phyloP scores from a whole-genome alignment of 2,888 invertebrate species.

The Pristionchus fissidentatus region DNA sequence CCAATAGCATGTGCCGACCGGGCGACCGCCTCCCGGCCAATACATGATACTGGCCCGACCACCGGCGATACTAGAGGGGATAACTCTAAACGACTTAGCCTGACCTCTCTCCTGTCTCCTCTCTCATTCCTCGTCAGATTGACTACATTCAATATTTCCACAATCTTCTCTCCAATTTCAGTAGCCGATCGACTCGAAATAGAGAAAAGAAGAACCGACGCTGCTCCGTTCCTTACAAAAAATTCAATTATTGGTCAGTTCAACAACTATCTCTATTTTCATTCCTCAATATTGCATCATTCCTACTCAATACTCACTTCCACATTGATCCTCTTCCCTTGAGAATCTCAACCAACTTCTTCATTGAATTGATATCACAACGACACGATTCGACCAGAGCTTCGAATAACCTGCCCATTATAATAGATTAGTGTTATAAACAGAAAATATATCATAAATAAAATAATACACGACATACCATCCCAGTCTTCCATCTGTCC shows the following conservation, averaged over 20 bases:
- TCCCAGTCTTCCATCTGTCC: neutral
- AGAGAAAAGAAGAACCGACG: neutral
- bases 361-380: neutral
- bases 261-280: neutral
- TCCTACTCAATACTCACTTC: neutral
- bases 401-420: slow-evolving; percentile 38
- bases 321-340: slow-evolving; percentile 36
- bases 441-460: neutral
- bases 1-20: no score
- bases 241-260: neutral
- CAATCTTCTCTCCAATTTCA: slow-evolving; percentile 3
- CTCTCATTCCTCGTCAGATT: slow-evolving; percentile 22
- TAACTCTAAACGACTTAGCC: neutral
- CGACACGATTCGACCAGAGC: neutral
- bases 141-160: slow-evolving; percentile 25
- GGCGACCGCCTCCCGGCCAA: no score
- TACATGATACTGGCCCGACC: no score
- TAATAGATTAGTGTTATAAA: neutral
- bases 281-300: neutral
- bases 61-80: no score
- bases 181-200: neutral
- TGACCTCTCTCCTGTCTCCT: slow-evolving; percentile 33
- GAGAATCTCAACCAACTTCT: neutral
- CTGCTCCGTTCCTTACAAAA: neutral
- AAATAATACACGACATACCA: neutral